Conservation (phyloP, 64 coral and sea anemone genomes). For the Montipora capricornis region DNA sequence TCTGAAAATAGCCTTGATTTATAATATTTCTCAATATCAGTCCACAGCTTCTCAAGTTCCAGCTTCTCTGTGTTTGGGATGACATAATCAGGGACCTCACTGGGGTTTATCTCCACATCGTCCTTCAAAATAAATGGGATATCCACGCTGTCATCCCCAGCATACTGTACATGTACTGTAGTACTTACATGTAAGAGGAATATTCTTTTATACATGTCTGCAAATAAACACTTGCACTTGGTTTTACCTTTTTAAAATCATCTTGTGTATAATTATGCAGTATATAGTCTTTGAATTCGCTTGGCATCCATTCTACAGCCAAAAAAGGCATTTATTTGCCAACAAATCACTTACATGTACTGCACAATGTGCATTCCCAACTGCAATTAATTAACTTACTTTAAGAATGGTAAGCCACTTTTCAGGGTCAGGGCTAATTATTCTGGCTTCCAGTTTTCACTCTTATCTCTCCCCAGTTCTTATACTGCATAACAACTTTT, state of each 20-base stretch:
- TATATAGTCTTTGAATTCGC: too few relatives aligned
- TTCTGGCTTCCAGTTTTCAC: constrained; percentile 46
- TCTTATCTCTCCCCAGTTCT: constrained; percentile 66
- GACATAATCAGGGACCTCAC: constrained; percentile 32
- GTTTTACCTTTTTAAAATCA: too few relatives aligned
- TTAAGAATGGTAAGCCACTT: constrained; percentile 34
- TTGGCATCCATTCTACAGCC: too few relatives aligned
- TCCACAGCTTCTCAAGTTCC: constrained; percentile 12
- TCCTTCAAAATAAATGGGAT: background rate
- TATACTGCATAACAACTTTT: constrained; percentile 52
- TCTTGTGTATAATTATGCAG: too few relatives aligned
- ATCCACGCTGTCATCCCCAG: too few relatives aligned
- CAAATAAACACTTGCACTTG: too few relatives aligned
- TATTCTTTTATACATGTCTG: too few relatives aligned
- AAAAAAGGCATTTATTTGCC: too few relatives aligned
- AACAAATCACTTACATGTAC: too few relatives aligned
- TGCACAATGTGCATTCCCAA: too few relatives aligned
- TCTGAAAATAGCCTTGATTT: constrained; percentile 22
- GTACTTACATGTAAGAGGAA: too few relatives aligned
- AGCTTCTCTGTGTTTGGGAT: constrained; percentile 38
- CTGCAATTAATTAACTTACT: background rate
- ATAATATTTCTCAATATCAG: constrained; percentile 56
- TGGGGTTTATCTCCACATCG: background rate
- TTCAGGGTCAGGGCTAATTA: background rate
- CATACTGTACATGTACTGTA: too few relatives aligned